Base-by-base conservation (phyloP, 2,888 invertebrate species). In the Drosophila nigricruria region DNA sequence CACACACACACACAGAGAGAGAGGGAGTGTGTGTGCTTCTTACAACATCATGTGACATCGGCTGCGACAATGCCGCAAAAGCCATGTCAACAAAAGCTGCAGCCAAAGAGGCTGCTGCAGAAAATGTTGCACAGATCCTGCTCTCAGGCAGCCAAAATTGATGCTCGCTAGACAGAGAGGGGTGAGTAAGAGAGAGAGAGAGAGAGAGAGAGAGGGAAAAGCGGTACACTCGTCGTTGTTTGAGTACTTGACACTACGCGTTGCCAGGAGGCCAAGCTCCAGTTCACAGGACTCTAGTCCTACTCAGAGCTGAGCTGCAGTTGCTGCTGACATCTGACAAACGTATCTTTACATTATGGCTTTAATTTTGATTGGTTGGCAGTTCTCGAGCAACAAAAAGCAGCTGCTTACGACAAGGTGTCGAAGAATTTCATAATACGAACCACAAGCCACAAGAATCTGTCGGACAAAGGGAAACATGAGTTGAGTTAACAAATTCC, bases 51-150 rank as follows among this genome's bases (percentile, higher is more conserved):
- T 82, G 84, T 79, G 88, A 81, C 86, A 87, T 77, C 84, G 72
- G 82, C 77, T 86, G 88, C 78, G 70, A 88, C 88, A 86, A 79
- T 68, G 81, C 81, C 88, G 76, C 78, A 86, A 66, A 79, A 82
- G 80, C 74, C 83, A 62, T 83, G 85, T 85, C 84, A 84, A 84
- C 81, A 82, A 77, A 81, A 74, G 85, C 82, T 68, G 77, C 66
- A 73, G 64, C 78, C 49, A 76, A 72, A 45, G 60, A 64, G 69
- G 27, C 49, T 18, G 38, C 16, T 25, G 23, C 20, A 36, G 50
- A 66, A 70, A 73, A 65, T 57, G 60, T 38, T 30, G 34, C 53
- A 61, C 62, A 70, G 49, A 63, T 70, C 64, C 58, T 27, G 65
- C 43, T 38, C 60, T 53, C 54, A 74, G 77, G 58, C 52, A 68